Percentiles rank a stretch among this genome's conserved stretches.
These are phyloP conservation scores for Procambarus clarkii DNA, from an alignment of 1,140 invertebrate genomes.

Conservation along the genomic window DNA sequence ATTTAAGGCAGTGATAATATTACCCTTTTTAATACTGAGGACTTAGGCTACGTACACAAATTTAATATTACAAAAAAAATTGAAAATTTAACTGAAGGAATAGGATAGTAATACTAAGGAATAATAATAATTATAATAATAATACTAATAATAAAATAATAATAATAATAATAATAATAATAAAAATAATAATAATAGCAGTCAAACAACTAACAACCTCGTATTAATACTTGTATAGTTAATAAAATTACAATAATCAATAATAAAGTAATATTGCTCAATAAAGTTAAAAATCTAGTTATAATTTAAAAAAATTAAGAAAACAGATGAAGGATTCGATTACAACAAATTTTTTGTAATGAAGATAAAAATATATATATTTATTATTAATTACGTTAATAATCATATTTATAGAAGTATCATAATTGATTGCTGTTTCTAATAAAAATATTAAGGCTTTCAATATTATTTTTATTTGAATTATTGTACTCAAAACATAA, in stretches of 20 bases:
- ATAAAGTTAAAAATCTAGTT: neutral
- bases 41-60: neutral
- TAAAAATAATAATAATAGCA: neutral
- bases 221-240: too few relatives aligned
- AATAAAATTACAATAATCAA: too few relatives aligned
- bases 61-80: neutral
- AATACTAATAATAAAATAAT: neutral
- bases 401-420: neutral
- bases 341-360: neutral
- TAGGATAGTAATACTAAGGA: neutral
- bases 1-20: neutral
- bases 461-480: too few relatives aligned
- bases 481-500: too few relatives aligned
- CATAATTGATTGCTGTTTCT: too few relatives aligned
- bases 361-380: neutral
- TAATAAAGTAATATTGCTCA: too few relatives aligned
- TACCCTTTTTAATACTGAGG: neutral
- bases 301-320: neutral
- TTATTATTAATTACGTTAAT: neutral
- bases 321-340: too few relatives aligned
- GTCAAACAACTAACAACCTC: too few relatives aligned
- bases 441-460: too few relatives aligned
- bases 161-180: neutral
- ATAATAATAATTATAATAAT: neutral
- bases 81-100: neutral